Evolutionary conservation across 2,888 invertebrate species (phyloP).

Genomic region (Drosophila neoperkinsi): DNA sequence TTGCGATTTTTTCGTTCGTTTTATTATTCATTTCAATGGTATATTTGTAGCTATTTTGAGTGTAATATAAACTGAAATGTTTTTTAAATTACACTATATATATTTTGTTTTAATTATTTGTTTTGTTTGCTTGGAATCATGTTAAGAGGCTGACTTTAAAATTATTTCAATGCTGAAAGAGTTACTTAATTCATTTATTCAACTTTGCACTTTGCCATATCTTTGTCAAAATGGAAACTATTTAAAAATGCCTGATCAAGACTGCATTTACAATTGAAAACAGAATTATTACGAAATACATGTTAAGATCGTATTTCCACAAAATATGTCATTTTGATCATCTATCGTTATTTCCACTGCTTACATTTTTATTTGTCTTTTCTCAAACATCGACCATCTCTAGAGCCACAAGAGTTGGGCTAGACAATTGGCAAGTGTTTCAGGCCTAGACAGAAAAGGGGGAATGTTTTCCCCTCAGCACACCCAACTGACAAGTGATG

Average conservation of each 20-base stretch:
- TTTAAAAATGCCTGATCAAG: neutral
- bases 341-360: neutral
- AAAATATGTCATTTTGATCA: neutral
- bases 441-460: constrained; percentile 22
- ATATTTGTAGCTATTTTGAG: neutral
- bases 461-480: neutral
- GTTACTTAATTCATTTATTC: neutral
- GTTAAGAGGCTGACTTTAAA: no score
- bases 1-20: neutral
- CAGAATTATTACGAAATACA: neutral
- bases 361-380: neutral
- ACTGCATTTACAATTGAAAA: neutral
- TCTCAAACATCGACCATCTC: constrained; percentile 22
- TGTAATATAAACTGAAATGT: neutral
- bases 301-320: neutral
- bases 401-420: neutral
- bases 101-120: no score
- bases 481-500: neutral
- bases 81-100: neutral
- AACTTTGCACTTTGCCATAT: neutral
- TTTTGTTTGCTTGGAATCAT: no score
- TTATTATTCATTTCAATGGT: neutral
- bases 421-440: constrained; percentile 28
- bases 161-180: no score
- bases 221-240: neutral